Base-by-base conservation (phyloP, 2,888 invertebrate species). In the Cantharis rustica region DNA sequence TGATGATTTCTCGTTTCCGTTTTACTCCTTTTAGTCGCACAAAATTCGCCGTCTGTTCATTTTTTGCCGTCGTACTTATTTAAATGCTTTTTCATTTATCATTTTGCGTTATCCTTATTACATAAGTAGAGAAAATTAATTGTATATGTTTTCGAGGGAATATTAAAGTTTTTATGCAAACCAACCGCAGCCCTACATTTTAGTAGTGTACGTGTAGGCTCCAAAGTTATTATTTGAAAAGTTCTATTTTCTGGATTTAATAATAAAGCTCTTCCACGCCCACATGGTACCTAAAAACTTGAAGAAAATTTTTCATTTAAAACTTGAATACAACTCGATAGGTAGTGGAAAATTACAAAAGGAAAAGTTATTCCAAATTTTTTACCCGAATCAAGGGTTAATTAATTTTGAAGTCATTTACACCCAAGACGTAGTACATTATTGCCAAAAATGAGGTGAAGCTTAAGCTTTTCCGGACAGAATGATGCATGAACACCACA, bases 141-240 rank as follows among this genome's bases (percentile, higher is more conserved):
- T 20, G 16, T 17, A 17, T 11, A 66, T 9, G 3, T 20, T 23
- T 66, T 47, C 5, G n/a, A 23, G 10, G 26, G 10, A 66, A 66
- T n/a, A 66, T 66, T 20, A 66, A 66, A 47, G 47, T 47, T 47
- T 47, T 47, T 47, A 47, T 47, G 47, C 47, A 47, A 47, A 47
- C 47, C n/a, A 47, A 13, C 4, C 47, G 13, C 3, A 31, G 1
- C 13, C 31, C 31, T 13, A n/a, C 13, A 31, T 31, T 31, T 2
- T 13, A 11, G 47, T 47, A 47, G 47, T 27, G 47, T 47, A 47
- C 47, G 47, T n/a, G 47, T 47, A 47, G 64, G 63, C 23, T 64
- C 62, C 70, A 74, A 74, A 74, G 16, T 74, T 74, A 74, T 74
- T 69, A 74, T 74, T 74, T 74, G 70, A 74, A 74, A 74, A 74